These are phyloP conservation scores for Apodemia duryi DNA, from an alignment of 2,888 invertebrate species.

Conservation along the genomic window DNA sequence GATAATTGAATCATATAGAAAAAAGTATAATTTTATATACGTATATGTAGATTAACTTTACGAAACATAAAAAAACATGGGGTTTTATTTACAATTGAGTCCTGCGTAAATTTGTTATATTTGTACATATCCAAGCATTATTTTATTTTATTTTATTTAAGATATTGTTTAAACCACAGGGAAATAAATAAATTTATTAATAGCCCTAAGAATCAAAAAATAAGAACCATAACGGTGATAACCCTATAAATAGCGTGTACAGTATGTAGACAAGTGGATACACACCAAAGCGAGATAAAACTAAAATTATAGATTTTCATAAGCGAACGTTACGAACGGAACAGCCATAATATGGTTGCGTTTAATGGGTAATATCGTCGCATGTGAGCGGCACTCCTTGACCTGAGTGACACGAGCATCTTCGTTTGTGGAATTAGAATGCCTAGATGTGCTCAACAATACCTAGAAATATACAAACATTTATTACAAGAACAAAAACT, in stretches of 20 bases:
- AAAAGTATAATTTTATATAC: no score
- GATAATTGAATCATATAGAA: no score
- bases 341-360: conserved; percentile 26
- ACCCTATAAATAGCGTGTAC: not conserved
- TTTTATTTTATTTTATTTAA: no score
- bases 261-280: conserved; percentile 17
- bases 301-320: conserved; percentile 37
- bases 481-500: no score
- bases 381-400: conserved; percentile 56
- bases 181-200: no score
- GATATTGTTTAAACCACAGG: no score
- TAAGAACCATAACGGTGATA: not conserved
- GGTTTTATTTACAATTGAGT: no score
- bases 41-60: no score
- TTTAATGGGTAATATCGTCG: conserved; percentile 42
- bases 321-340: conserved; percentile 23
- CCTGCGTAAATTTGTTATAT: no score
- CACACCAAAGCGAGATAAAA: conserved; percentile 25
- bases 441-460: conserved; percentile 36
- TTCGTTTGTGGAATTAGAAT: conserved; percentile 34
- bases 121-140: no score
- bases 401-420: conserved; percentile 56
- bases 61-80: no score
- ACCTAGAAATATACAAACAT: no score
- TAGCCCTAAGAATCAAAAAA: not conserved